These are phyloP conservation scores for Drosophila ezoana DNA, from an alignment of 2,888 invertebrate species.

Conservation along the genomic window DNA sequence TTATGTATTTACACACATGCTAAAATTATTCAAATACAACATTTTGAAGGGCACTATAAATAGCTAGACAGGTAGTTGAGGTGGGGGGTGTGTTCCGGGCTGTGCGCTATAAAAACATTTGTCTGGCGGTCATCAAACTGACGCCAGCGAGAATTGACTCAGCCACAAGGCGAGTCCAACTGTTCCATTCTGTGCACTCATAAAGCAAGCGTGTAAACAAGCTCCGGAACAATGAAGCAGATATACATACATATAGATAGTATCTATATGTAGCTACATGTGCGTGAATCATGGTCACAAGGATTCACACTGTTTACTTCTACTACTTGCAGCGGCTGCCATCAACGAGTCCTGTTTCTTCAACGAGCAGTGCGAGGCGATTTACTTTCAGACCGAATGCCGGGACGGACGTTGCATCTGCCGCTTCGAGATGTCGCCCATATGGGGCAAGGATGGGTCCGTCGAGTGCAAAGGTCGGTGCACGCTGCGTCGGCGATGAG, in stretches of 20 bases:
- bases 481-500: background rate
- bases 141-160: conserved; percentile 38
- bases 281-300: conserved; percentile 40
- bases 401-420: conserved; percentile 92
- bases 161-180: conserved; percentile 5
- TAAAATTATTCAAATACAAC: conserved; percentile 14
- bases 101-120: conserved; percentile 43
- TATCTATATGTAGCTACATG: conserved; percentile 12
- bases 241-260: conserved; percentile 2
- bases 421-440: conserved; percentile 91
- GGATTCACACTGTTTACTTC: conserved; percentile 14
- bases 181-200: conserved; percentile 5
- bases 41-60: conserved; percentile 13
- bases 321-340: conserved; percentile 88
- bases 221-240: conserved; percentile 29
- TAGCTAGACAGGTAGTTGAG: conserved; percentile 3
- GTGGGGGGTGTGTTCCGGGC: background rate
- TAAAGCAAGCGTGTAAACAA: conserved; percentile 48
- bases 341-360: conserved; percentile 94
- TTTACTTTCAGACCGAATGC: conserved; percentile 91
- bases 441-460: conserved; percentile 89
- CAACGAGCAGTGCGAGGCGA: conserved; percentile 92
- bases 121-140: conserved; percentile 34
- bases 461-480: conserved; percentile 90
- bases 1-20: conserved; percentile 41